A percentile compares a stretch with the other conserved stretches of the same genome.
Evolutionary conservation across 2,888 invertebrate species (phyloP).

Genomic region (Carpatolechia fugitivella): DNA sequence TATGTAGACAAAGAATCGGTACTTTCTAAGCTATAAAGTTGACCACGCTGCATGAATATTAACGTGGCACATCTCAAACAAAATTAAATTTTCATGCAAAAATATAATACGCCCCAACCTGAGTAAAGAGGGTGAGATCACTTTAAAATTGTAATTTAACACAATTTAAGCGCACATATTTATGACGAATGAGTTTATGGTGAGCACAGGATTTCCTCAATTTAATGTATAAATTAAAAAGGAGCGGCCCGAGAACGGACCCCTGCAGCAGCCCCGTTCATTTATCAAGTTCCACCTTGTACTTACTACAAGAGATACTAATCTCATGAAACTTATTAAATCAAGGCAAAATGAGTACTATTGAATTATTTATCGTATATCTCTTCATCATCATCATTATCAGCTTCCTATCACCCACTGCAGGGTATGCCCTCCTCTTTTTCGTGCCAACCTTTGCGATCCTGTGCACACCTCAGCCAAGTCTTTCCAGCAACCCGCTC

Average conservation of each 20-base stretch:
- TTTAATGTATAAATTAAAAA: constrained; percentile 41
- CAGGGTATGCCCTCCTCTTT: too few species aligned
- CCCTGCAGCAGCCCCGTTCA: constrained; percentile 29
- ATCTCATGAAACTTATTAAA: constrained; percentile 8
- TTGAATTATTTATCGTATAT: not conserved
- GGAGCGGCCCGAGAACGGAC: constrained; percentile 25
- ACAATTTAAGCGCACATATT: constrained; percentile 58
- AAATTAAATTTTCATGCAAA: constrained; percentile 46
- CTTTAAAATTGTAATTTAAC: constrained; percentile 58
- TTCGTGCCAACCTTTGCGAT: too few species aligned
- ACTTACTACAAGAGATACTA: constrained; percentile 8
- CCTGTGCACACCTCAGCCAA: too few species aligned
- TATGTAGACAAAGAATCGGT: not conserved
- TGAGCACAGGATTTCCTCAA: constrained; percentile 36
- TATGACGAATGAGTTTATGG: constrained; percentile 46
- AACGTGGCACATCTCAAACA: constrained; percentile 3
- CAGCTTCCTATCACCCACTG: too few species aligned
- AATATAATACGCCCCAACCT: constrained; percentile 33
- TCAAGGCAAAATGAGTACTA: not conserved
- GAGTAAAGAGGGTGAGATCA: constrained; percentile 39
- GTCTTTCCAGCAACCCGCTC: too few species aligned
- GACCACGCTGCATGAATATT: constrained; percentile 3
- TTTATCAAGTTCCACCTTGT: not conserved
- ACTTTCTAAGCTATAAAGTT: not conserved
- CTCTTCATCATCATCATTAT: too few species aligned